Conservation (phyloP, 2,888 invertebrate species). For the Margaritifera margaritifera region DNA sequence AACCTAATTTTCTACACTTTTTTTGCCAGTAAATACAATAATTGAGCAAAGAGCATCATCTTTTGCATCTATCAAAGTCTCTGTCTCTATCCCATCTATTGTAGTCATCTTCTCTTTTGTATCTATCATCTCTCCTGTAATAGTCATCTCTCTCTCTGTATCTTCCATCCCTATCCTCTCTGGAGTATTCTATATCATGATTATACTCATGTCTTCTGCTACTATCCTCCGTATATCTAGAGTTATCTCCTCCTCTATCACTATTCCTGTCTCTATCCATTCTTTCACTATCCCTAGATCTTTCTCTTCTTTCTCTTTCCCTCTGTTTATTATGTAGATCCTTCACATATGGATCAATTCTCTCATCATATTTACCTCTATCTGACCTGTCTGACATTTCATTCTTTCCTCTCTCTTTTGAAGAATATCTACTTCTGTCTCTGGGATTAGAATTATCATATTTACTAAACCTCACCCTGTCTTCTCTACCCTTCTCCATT, state of each 20-base stretch:
- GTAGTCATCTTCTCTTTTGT: constrained; percentile 1
- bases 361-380: constrained; percentile 2
- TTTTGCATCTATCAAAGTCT: constrained; percentile 18
- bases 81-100: constrained; percentile 34
- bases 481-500: neutral
- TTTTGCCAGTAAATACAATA: too few species aligned
- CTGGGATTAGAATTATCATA: constrained; percentile 6
- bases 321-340: neutral
- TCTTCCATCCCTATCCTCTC: constrained; percentile 3
- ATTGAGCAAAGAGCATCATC: too few species aligned
- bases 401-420: constrained; percentile 1
- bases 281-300: constrained; percentile 8
- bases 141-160: constrained; percentile 1
- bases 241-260: constrained; percentile 12
- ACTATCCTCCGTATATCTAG: constrained; percentile 4
- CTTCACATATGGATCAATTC: neutral
- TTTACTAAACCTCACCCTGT: constrained; percentile 4
- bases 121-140: too few species aligned
- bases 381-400: constrained; percentile 1
- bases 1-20: too few species aligned
- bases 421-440: constrained; percentile 14
- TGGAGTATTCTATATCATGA: too few species aligned
- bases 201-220: neutral
- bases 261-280: constrained; percentile 13
- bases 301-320: constrained; percentile 5